Percentiles rank a stretch among this genome's conserved stretches.
Evolutionary conservation across 2,113 vertebrate species (phyloP).

Genomic region (Sylvia atricapilla): DNA sequence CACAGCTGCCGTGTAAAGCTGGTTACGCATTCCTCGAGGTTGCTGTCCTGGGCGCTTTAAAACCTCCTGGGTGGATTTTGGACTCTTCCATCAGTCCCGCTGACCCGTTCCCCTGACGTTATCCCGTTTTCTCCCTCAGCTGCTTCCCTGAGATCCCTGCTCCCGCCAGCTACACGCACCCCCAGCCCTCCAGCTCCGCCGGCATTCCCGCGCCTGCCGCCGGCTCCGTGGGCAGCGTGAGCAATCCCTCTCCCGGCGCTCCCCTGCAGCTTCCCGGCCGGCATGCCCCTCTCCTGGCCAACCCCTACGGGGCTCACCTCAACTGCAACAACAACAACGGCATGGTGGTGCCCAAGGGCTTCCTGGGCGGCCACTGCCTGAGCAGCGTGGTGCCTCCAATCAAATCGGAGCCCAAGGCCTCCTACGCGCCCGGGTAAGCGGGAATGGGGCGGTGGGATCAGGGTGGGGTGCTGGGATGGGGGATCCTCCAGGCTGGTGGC

Average conservation of each 20-base stretch:
- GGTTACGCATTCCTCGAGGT: neutral
- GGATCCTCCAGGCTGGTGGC: neutral
- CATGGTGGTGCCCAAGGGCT: constrained; percentile 82
- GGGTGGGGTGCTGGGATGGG: neutral
- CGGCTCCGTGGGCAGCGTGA: constrained; percentile 27
- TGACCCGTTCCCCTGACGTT: neutral
- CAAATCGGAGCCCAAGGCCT: constrained; percentile 91
- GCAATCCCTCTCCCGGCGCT: constrained; percentile 55
- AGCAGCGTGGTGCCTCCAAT: constrained; percentile 77
- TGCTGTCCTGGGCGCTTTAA: neutral
- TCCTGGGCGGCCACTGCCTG: constrained; percentile 78
- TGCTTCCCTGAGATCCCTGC: constrained; percentile 94
- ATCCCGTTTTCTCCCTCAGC: constrained; percentile 73
- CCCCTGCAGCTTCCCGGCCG: constrained; percentile 69
- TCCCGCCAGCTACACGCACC: constrained; percentile 75
- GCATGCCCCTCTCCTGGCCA: constrained; percentile 69
- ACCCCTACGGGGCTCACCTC: constrained; percentile 67
- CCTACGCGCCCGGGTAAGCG: constrained; percentile 92
- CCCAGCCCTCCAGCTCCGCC: constrained; percentile 70
- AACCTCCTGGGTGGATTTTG: neutral
- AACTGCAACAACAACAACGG: constrained; percentile 84
- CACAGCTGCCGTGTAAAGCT: neutral
- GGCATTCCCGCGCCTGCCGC: neutral
- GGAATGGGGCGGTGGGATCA: neutral
- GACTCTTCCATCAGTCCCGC: neutral